Conservation (phyloP, 92 coral and sea anemone genomes). For the Bergia puertoricense region DNA sequence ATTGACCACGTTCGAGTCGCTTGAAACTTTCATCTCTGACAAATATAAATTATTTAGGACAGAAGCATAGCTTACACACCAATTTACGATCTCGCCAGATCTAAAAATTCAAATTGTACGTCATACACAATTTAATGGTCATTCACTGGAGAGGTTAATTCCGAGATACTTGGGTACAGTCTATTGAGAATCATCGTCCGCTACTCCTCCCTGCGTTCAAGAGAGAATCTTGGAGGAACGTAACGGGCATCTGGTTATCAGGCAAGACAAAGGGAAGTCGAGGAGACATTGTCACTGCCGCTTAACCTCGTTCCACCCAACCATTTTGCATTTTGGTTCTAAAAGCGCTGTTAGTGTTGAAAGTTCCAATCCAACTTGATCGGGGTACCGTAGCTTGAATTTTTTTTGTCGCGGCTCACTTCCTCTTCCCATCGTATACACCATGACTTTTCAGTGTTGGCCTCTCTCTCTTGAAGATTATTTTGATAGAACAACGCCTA, state of each 20-base stretch:
- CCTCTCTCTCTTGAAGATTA: too few relatives aligned
- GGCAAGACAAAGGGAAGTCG: not conserved
- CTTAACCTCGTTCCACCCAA: not conserved
- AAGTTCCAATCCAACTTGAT: not conserved
- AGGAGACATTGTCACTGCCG: too few relatives aligned
- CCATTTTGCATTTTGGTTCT: too few relatives aligned
- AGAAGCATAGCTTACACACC: not conserved
- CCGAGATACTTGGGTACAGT: too few relatives aligned
- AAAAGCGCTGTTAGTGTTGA: not conserved
- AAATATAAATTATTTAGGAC: slow-evolving; percentile 5
- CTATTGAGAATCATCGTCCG: too few relatives aligned
- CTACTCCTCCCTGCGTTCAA: too few relatives aligned
- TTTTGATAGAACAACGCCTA: not conserved
- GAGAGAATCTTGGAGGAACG: too few relatives aligned
- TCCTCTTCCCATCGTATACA: too few relatives aligned
- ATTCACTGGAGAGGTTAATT: not conserved
- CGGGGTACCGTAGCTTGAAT: too few relatives aligned
- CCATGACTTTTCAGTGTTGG: too few relatives aligned
- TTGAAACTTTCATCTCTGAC: not conserved
- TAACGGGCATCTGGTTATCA: not conserved
- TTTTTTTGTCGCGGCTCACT: too few relatives aligned
- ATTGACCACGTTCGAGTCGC: not conserved
- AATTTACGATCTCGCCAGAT: not conserved
- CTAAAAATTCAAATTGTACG: not conserved
- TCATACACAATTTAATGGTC: not conserved